A percentile compares a stretch with the other conserved stretches of the same genome.
phyloP scores from a whole-genome alignment of 2,113 vertebrate genomes.

The Mus musculus region DNA sequence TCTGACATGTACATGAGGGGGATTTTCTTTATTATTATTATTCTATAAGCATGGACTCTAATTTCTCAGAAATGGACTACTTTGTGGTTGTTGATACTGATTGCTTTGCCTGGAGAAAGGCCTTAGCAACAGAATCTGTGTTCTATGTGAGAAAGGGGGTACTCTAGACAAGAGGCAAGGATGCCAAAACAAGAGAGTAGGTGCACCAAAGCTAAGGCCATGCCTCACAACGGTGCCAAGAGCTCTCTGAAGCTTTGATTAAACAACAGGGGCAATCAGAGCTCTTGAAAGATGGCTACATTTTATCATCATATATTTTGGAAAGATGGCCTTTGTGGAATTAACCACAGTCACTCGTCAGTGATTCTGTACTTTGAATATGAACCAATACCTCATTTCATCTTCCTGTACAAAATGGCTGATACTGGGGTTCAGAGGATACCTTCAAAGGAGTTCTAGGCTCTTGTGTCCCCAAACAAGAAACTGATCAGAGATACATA shows the following conservation, averaged over 20 bases:
- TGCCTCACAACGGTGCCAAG: background rate
- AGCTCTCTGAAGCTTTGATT: background rate
- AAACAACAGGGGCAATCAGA: constrained; percentile 9
- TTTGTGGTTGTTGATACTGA: background rate
- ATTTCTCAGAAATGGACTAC: background rate
- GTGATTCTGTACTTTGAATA: background rate
- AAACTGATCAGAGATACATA: background rate
- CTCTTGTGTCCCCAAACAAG: background rate
- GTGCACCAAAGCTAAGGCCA: background rate
- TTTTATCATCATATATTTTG: background rate
- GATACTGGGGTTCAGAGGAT: background rate
- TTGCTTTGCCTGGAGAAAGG: background rate
- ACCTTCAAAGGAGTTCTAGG: background rate
- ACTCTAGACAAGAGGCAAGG: background rate
- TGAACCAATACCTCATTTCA: background rate
- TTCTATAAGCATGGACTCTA: background rate
- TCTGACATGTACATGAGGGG: background rate
- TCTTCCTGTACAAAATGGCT: constrained; percentile 5
- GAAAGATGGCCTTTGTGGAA: background rate
- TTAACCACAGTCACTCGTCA: background rate
- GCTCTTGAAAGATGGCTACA: background rate
- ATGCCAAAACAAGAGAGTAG: background rate
- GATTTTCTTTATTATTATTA: background rate
- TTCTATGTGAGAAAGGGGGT: background rate
- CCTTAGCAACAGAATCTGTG: background rate